These are phyloP conservation scores for Alaudala cheleensis DNA, from an alignment of 2,113 vertebrate species.

Conservation along the genomic window DNA sequence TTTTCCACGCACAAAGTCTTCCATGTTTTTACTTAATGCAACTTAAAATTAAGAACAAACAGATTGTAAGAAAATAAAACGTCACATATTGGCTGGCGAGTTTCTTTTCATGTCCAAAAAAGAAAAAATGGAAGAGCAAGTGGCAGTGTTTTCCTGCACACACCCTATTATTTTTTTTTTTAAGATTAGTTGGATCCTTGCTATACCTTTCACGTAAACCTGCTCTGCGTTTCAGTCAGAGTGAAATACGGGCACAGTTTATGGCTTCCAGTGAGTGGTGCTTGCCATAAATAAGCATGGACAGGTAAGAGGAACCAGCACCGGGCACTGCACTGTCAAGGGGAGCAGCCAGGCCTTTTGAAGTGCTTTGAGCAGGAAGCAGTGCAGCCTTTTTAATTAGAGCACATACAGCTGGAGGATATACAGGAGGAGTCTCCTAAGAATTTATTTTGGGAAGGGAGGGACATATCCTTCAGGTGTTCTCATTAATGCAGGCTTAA, in stretches of 20 bases:
- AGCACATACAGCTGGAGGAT: slow-evolving; percentile 73
- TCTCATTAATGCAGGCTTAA: slow-evolving; percentile 65
- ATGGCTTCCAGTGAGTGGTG: slow-evolving; percentile 35
- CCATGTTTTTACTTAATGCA: background rate
- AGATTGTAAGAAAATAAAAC: background rate
- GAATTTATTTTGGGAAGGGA: slow-evolving; percentile 68
- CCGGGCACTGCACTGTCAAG: slow-evolving; percentile 53
- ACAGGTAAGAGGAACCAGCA: slow-evolving; percentile 70
- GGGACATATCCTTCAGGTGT: slow-evolving; percentile 71
- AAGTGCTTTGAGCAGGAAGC: slow-evolving; percentile 79
- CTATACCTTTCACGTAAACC: background rate
- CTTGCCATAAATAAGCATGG: slow-evolving; percentile 66
- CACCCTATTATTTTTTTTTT: background rate
- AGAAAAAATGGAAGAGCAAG: background rate
- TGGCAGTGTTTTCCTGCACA: rapidly evolving
- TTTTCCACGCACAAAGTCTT: background rate
- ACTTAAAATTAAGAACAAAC: background rate
- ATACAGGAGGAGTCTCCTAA: slow-evolving; percentile 59
- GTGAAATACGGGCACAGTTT: background rate
- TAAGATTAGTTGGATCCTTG: background rate
- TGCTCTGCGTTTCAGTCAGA: background rate
- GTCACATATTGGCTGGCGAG: rapidly evolving
- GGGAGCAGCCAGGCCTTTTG: slow-evolving; percentile 74
- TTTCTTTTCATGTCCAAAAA: background rate
- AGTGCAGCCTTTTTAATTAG: slow-evolving; percentile 81